A percentile compares a stretch with the other conserved stretches of the same genome.
phyloP scores from a whole-genome alignment of 2,888 invertebrate genomes.

The Cerceris rybyensis region DNA sequence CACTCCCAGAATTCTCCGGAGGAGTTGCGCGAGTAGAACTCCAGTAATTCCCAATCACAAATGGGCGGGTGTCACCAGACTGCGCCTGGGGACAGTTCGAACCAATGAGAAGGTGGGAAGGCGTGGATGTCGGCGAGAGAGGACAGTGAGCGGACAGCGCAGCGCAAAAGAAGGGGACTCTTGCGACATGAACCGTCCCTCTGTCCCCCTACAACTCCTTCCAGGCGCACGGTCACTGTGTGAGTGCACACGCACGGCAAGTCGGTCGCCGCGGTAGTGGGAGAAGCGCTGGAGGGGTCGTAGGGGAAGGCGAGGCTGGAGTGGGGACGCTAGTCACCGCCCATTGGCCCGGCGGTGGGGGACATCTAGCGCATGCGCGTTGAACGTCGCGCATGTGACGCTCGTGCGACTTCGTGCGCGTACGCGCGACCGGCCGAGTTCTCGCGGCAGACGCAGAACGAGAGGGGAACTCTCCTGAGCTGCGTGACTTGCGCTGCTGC shows the following conservation, averaged over 20 bases:
- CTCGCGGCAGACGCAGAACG: neutral
- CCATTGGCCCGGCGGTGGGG: conserved; percentile 58
- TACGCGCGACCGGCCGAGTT: conserved; percentile 17
- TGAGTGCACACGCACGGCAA: conserved; percentile 68
- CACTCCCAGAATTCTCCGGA: neutral
- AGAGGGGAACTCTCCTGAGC: neutral
- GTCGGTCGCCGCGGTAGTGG: conserved; percentile 57
- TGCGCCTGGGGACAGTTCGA: conserved; percentile 71
- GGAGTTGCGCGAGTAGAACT: neutral
- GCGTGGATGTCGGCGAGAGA: conserved; percentile 60
- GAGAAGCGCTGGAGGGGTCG: conserved; percentile 66
- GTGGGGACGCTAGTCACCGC: conserved; percentile 71
- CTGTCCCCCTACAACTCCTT: conserved; percentile 35
- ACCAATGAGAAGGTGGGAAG: conserved; percentile 73
- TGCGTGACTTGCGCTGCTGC: neutral
- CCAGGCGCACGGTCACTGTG: conserved; percentile 48
- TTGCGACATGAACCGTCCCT: conserved; percentile 59
- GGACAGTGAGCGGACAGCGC: conserved; percentile 64
- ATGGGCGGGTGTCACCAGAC: conserved; percentile 77
- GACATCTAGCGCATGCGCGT: conserved; percentile 33
- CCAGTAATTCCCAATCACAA: conserved; percentile 22
- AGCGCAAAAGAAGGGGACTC: conserved; percentile 61
- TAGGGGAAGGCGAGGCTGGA: conserved; percentile 68
- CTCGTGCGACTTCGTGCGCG: conserved; percentile 61
- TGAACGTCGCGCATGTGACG: conserved; percentile 63